A percentile compares a stretch with the other conserved stretches of the same genome.
Conservation (phyloP, 2,888 invertebrate species). For the Cynaeus angustus region DNA sequence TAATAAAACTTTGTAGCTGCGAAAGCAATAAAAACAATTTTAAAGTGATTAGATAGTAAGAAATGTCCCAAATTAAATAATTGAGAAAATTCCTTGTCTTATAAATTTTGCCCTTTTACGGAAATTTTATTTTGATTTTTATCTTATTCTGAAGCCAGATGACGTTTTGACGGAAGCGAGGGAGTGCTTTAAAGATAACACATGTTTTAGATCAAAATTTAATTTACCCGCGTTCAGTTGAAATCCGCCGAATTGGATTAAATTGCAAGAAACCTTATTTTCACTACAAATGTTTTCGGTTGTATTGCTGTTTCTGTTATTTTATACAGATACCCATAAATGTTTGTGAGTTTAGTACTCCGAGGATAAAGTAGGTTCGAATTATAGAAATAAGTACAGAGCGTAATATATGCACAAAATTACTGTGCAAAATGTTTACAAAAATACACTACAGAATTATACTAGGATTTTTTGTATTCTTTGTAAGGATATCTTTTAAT, state of each 20-base stretch:
- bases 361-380: too few relatives aligned
- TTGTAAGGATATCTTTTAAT: too few relatives aligned
- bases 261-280: conserved; percentile 32
- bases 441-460: too few relatives aligned
- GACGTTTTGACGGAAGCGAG: conserved; percentile 30
- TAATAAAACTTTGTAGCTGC: conserved; percentile 6
- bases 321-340: too few relatives aligned
- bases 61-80: conserved; percentile 17
- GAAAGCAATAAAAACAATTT: conserved; percentile 15
- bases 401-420: too few relatives aligned
- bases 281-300: conserved; percentile 14
- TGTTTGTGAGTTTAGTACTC: too few relatives aligned
- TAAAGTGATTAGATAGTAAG: conserved; percentile 9
- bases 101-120: conserved; percentile 17
- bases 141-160: conserved; percentile 12
- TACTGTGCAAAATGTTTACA: too few relatives aligned
- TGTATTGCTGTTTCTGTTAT: conserved; percentile 1
- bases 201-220: conserved; percentile 41
- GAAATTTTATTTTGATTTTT: conserved; percentile 36
- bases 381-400: too few relatives aligned
- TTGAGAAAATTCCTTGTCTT: conserved; percentile 7
- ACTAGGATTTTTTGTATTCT: too few relatives aligned
- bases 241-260: conserved; percentile 22
- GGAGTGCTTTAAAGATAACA: conserved; percentile 34
- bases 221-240: conserved; percentile 16